These are phyloP conservation scores for Gasterosteus nipponicus DNA, from an alignment of 2,113 vertebrate genomes.

Conservation along the genomic window DNA sequence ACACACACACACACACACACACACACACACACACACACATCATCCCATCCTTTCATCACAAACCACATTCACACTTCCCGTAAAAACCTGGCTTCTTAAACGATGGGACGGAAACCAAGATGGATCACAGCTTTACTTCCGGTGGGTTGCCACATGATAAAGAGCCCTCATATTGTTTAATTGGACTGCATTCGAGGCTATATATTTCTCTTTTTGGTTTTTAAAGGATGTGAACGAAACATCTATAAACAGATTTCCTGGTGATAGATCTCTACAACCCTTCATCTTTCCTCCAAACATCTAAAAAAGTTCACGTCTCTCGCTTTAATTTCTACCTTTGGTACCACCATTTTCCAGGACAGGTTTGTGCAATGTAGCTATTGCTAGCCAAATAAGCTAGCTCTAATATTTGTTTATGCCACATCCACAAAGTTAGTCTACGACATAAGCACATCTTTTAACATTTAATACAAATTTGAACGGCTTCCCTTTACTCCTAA, in stretches of 20 bases:
- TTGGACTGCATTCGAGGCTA: conserved; percentile 54
- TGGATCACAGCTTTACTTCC: conserved; percentile 64
- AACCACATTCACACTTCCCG: conserved; percentile 80
- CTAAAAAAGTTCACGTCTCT: conserved; percentile 36
- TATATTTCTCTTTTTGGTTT: conserved; percentile 62
- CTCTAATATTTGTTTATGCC: background rate
- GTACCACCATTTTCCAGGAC: background rate
- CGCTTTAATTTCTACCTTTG: conserved; percentile 43
- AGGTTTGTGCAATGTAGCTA: background rate
- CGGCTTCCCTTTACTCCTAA: background rate
- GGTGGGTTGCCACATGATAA: conserved; percentile 79
- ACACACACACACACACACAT: conserved; percentile 58
- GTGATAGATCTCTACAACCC: conserved; percentile 48
- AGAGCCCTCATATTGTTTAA: conserved; percentile 75
- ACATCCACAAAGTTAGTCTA: background rate
- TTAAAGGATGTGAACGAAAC: conserved; percentile 54
- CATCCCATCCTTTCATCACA: conserved; percentile 69
- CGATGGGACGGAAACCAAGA: conserved; percentile 65
- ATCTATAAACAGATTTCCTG: conserved; percentile 55
- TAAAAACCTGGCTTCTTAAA: conserved; percentile 75
- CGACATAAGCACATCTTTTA: background rate
- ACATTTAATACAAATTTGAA: background rate
- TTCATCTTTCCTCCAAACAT: conserved; percentile 37
- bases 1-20: no score
- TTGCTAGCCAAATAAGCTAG: background rate